Conservation (phyloP, 2,113 vertebrate species). For the Chinchilla lanigera region DNA sequence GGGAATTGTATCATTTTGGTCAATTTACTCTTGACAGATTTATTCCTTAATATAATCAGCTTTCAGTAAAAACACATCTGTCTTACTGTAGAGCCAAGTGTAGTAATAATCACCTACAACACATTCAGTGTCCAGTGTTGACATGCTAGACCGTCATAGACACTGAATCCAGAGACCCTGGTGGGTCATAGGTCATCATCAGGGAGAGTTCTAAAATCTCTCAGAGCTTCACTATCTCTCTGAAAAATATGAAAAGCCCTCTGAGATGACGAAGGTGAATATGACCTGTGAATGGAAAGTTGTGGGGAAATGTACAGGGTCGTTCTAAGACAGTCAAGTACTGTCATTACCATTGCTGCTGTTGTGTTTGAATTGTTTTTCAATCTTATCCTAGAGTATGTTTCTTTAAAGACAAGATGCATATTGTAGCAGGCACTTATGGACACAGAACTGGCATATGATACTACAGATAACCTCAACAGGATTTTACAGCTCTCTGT, state of each 20-base stretch:
- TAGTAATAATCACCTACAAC: too few relatives aligned
- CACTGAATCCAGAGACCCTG: background rate
- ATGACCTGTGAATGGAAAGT: background rate
- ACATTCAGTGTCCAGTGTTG: rapidly evolving
- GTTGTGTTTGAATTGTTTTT: background rate
- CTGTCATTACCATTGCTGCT: background rate
- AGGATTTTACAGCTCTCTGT: background rate
- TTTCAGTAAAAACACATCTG: background rate
- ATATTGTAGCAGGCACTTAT: background rate
- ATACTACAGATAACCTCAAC: background rate
- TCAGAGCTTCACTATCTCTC: background rate
- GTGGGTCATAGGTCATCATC: background rate
- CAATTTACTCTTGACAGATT: background rate
- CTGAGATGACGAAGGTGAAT: background rate
- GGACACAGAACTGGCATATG: background rate
- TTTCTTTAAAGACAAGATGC: background rate
- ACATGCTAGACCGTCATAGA: background rate
- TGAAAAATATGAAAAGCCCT: background rate
- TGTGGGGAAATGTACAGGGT: background rate
- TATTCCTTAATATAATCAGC: background rate
- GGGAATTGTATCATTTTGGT: background rate
- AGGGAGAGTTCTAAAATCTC: background rate
- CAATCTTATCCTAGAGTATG: background rate
- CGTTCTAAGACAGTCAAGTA: background rate
- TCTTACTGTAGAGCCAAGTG: background rate